Base-by-base conservation (phyloP, 2,888 invertebrate species). In the Apamea anceps region DNA sequence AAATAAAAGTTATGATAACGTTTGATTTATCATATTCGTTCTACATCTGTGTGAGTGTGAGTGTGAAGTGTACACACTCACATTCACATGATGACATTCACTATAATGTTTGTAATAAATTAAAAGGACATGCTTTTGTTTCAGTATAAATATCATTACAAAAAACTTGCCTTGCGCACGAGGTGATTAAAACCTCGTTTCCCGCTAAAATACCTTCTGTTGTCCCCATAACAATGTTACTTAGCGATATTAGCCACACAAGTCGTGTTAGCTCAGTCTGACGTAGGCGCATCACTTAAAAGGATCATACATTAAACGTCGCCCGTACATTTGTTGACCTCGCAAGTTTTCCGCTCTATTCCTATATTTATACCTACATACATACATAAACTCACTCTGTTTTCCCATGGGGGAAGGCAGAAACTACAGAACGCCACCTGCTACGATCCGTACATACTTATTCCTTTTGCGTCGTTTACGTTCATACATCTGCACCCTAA, bases 241-340 rank as follows among this genome's bases (percentile, higher is more conserved):
- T 84, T 88, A 84, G 77, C 48, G 10, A 77, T 72, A 80, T 76
- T 78, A 74, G 77, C 63, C 62, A 75, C 63, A 79, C 66, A 48
- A 79, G 5, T 42, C 65, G 75, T 85, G 75, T 87, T 80, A 70
- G 85, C 54, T 68, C n/a, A 62, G 66, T 63, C 51, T 74, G 71
- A 87, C 80, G 74, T 79, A 70, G 65, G 63, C 57, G 60, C 60
- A 72, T 72, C 54, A 72, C 71, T 74, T 87, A 84, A 51, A 85
- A 66, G 60, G 76, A 70, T 72, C 65, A 72, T 76, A 72, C 62
- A 76, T 80, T 85, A 85, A 65, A 77, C 85, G 68, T 74, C 75
- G 57, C 54, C 75, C 74, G 68, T 73, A 65, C 65, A 75, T 85
- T 77, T 70, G 60, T 28, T 66, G 83, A 86, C 88, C 72, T 86